phyloP scores from a whole-genome alignment of 2,888 invertebrate genomes.

The Dicyrtomina minuta region DNA sequence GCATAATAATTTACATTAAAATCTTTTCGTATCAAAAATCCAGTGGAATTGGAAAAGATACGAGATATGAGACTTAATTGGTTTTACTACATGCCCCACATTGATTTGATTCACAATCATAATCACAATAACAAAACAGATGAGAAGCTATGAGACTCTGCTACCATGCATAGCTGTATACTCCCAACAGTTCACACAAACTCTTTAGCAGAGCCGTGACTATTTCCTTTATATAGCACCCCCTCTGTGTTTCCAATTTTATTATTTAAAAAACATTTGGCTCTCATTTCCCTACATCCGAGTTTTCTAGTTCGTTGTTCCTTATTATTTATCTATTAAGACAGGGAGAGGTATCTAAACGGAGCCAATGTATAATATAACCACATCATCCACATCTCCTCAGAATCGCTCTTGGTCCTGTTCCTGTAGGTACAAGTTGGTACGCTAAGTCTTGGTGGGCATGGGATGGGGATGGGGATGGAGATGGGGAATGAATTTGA shows the following conservation, averaged over 20 bases:
- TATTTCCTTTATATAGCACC: slow-evolving; percentile 12
- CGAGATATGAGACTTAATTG: slow-evolving; percentile 22
- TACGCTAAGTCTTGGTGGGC: too few species aligned
- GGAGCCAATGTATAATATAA: too few species aligned
- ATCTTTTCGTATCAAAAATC: neutral
- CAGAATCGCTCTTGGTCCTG: neutral
- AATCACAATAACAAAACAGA: too few species aligned
- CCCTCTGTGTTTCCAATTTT: slow-evolving; percentile 31
- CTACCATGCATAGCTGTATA: neutral
- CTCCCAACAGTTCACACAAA: neutral
- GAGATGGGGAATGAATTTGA: slow-evolving; percentile 1
- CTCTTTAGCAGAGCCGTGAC: neutral
- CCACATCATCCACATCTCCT: neutral
- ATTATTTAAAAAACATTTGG: slow-evolving; percentile 22
- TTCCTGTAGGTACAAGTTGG: neutral
- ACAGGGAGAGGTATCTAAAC: too few species aligned
- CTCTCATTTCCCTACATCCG: slow-evolving; percentile 5
- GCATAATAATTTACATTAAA: slow-evolving; percentile 19
- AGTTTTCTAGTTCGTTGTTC: slow-evolving; percentile 15
- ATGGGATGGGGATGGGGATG: too few species aligned
- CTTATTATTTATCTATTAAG: neutral
- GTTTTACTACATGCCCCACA: slow-evolving; percentile 29
- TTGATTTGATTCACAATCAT: neutral
- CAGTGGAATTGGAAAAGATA: neutral
- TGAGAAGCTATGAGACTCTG: too few species aligned